A percentile compares a stretch with the other conserved stretches of the same genome.
These are phyloP conservation scores for Diphyllodes magnificus DNA, from an alignment of 2,113 vertebrate genomes.

Conservation along the genomic window DNA sequence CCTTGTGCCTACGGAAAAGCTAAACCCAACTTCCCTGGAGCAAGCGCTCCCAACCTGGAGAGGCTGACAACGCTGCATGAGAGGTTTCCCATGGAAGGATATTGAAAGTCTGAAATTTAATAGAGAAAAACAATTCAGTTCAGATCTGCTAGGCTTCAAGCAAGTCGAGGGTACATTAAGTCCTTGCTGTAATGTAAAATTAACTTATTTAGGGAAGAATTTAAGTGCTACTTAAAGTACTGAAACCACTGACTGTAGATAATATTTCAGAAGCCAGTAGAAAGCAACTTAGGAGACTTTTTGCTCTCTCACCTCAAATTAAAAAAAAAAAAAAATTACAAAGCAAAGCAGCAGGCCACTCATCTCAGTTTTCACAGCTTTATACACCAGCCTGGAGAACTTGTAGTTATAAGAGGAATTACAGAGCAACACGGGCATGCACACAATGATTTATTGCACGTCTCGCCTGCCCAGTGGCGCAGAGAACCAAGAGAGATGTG, in stretches of 20 bases:
- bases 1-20: neutral
- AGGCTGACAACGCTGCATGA: neutral
- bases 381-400: neutral
- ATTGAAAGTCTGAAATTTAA: conserved; percentile 42
- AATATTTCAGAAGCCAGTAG: neutral
- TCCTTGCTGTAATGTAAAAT: conserved; percentile 42
- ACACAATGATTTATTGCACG: neutral
- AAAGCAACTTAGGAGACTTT: neutral
- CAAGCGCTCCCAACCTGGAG: neutral
- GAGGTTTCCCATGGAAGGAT: neutral
- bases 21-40: neutral
- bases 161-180: conserved; percentile 43
- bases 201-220: conserved; percentile 56
- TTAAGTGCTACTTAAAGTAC: conserved; percentile 31
- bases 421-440: neutral
- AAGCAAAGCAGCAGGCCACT: neutral
- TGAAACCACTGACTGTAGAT: neutral
- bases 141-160: conserved; percentile 37
- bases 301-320: neutral
- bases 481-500: neutral
- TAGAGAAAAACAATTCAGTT: conserved; percentile 26
- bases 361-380: neutral
- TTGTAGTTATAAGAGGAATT: neutral
- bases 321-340: neutral
- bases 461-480: neutral